phyloP scores from a whole-genome alignment of 2,888 invertebrate genomes.

The Protophormia terraenovae region DNA sequence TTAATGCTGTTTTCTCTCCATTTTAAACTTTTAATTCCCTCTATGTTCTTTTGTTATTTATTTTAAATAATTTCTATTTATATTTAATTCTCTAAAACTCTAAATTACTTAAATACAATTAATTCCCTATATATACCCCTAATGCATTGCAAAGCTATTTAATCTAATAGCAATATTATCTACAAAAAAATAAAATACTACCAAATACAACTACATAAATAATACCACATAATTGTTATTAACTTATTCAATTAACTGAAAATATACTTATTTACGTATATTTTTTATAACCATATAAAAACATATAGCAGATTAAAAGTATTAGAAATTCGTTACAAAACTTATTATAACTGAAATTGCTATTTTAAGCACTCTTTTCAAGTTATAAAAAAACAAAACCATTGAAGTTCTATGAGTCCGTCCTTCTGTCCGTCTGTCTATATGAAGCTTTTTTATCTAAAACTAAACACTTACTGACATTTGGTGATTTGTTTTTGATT shows the following conservation, averaged over 20 bases:
- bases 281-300: background rate
- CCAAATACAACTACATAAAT: background rate
- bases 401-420: background rate
- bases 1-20: background rate
- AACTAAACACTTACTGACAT: conserved; percentile 49
- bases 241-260: conserved; percentile 4
- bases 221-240: background rate
- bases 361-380: background rate
- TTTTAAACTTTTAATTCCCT: background rate
- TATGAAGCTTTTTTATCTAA: conserved; percentile 28
- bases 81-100: background rate
- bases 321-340: background rate
- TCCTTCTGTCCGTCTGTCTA: background rate
- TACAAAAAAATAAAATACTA: background rate
- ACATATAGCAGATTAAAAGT: background rate
- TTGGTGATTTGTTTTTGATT: conserved; percentile 40
- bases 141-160: background rate
- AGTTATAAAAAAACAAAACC: conserved; percentile 7
- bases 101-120: background rate
- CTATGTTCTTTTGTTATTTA: background rate
- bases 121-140: background rate
- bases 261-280: background rate
- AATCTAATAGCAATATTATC: background rate
- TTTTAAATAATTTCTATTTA: background rate
- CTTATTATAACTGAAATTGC: background rate